phyloP scores from a whole-genome alignment of 2,888 invertebrate species.

The Dinocampus coccinellae region DNA sequence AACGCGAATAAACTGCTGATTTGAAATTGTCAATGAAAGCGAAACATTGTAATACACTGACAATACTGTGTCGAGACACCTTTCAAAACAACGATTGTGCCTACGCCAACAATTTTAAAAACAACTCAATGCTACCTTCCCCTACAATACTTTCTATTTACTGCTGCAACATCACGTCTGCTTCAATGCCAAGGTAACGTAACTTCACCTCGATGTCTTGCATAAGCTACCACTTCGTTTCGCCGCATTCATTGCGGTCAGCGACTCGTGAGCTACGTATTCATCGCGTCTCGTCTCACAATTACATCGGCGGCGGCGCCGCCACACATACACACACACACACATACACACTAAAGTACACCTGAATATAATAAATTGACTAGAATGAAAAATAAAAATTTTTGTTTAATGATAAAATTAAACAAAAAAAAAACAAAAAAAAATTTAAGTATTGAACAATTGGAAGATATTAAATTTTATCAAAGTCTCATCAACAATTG shows the following conservation, averaged over 20 bases:
- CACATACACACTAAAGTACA: no score
- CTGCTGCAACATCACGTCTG: not conserved
- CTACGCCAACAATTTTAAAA: not conserved
- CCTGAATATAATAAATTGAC: not conserved
- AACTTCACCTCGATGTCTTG: conserved; percentile 2
- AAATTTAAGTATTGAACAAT: no score
- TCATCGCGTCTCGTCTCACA: not conserved
- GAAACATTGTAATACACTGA: not conserved
- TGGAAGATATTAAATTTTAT: no score
- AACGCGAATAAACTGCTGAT: not conserved
- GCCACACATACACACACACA: no score
- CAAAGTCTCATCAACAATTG: not conserved
- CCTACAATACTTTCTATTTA: conserved; percentile 1
- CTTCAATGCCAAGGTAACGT: conserved; percentile 6
- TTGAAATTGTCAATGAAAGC: not conserved
- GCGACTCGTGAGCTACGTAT: not conserved
- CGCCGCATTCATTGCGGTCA: conserved; percentile 2
- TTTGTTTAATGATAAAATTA: no score
- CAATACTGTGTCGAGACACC: not conserved
- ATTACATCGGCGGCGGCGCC: not conserved
- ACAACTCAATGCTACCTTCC: not conserved
- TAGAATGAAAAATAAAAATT: not conserved
- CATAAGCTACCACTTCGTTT: not conserved
- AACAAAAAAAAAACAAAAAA: no score
- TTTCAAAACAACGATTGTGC: not conserved